Base-by-base conservation (phyloP, 2,888 invertebrate species). In the Boloria euphrosyne region DNA sequence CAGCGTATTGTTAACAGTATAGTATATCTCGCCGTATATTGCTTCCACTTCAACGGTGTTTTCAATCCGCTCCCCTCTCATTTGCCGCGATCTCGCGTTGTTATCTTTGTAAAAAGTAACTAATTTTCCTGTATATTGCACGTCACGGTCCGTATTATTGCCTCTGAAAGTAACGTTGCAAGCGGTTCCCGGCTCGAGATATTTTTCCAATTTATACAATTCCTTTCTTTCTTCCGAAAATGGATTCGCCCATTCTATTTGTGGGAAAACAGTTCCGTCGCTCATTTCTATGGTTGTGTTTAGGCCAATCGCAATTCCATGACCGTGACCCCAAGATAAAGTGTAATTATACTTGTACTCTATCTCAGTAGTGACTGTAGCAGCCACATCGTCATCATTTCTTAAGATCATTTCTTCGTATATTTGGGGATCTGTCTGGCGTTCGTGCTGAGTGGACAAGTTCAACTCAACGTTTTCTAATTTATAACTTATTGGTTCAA, bases 151-250 rank as follows among this genome's bases (percentile, higher is more conserved):
- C 0, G 96, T 95, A 75, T 94, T 93, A 78, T 95, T 95, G 2
- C 96, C 97, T 61, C 92, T 92, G 17, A 97, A 92, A 0, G 96
- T 96, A 0, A 97, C 96, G 82, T 97, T 97, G 60, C 96, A 95
- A 2, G 95, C 96, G 0, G 97, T 97, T 38, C 96, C 97, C 4
- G 96, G 95, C 80, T 95, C 94, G 65, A 97, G 86, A 77, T 93
- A 93, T 68, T 95, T 93, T 78, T 95, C 94, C 17, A 95, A 93
- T 50, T 93, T 94, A 75, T 84, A 90, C 5, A 94, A 83, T 69
- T 93, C 93, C 5, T 94, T 94, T 71, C 89, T 93, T 60, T 90
- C 92, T 57, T 93, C 92, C 59, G 92, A 84, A 52, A 86, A 89
- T 60, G 90, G 93, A 66, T 93, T 93, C 1, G 96, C 96, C 97